Percentiles rank a stretch among this genome's conserved stretches.
Evolutionary conservation across 2,797 vertebrate species (phyloP).

Genomic region (Decapterus maruadsi): DNA sequence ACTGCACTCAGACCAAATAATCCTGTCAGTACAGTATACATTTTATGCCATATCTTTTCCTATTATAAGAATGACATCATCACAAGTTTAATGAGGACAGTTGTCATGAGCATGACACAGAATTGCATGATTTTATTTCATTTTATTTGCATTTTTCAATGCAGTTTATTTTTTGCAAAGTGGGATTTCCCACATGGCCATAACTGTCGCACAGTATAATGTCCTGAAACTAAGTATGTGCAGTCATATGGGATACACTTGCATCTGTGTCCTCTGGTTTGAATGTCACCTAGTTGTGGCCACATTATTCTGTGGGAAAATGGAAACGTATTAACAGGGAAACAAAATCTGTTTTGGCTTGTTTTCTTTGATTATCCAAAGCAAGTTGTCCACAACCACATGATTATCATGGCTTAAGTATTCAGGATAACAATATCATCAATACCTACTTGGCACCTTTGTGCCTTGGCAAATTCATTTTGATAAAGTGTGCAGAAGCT

Average conservation of each 20-base stretch:
- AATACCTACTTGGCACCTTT: too few species aligned
- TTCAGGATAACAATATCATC: too few species aligned
- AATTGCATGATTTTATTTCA: background rate
- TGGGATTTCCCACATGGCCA: background rate
- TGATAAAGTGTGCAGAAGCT: too few species aligned
- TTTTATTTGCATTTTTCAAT: background rate
- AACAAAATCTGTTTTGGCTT: too few species aligned
- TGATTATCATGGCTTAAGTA: too few species aligned
- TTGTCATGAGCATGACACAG: background rate
- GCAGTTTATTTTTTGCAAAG: background rate
- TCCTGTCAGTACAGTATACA: background rate
- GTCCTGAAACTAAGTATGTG: background rate
- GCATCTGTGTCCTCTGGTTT: background rate
- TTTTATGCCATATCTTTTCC: background rate
- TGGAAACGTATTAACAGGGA: too few species aligned
- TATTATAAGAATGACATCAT: background rate
- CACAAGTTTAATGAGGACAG: background rate
- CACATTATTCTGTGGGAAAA: background rate
- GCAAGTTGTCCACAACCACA: too few species aligned
- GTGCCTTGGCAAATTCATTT: too few species aligned
- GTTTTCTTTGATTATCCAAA: too few species aligned
- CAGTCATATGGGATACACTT: background rate
- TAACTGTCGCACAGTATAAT: background rate
- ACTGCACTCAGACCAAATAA: background rate
- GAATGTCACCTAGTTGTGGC: conserved; percentile 3